phyloP scores from a whole-genome alignment of 2,888 invertebrate species.

The Frankliniella intonsa region DNA sequence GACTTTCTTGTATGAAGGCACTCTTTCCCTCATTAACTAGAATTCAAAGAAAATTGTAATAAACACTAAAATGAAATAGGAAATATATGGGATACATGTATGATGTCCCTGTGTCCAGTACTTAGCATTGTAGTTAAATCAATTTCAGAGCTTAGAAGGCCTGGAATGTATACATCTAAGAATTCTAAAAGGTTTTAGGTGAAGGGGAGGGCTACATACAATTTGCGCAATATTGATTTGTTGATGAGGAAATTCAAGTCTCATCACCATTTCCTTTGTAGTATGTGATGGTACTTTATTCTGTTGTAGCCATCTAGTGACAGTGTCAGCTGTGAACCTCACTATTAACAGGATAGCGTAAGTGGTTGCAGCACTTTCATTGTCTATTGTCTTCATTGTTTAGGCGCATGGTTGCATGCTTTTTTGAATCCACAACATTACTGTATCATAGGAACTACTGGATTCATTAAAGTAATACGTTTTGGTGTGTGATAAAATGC shows the following conservation, averaged over 20 bases:
- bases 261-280: slow-evolving; percentile 31
- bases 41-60: not conserved
- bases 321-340: slow-evolving; percentile 87
- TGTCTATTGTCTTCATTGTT: not conserved
- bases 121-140: too few relatives aligned
- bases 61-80: not conserved
- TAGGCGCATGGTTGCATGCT: slow-evolving; percentile 8
- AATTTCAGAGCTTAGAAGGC: too few relatives aligned
- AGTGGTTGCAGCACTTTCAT: slow-evolving; percentile 52
- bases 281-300: slow-evolving; percentile 34
- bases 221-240: too few relatives aligned
- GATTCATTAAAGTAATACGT: too few relatives aligned
- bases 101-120: too few relatives aligned
- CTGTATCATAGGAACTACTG: too few relatives aligned
- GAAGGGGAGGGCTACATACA: too few relatives aligned
- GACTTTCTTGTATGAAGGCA: not conserved
- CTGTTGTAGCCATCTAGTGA: slow-evolving; percentile 82
- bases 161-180: too few relatives aligned
- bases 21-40: not conserved
- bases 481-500: too few relatives aligned
- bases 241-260: slow-evolving; percentile 23
- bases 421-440: not conserved
- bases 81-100: too few relatives aligned
- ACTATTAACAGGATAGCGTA: slow-evolving; percentile 90
- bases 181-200: too few relatives aligned